Conservation (phyloP, 2,113 vertebrate species). For the Leptodactylus fuscus region DNA sequence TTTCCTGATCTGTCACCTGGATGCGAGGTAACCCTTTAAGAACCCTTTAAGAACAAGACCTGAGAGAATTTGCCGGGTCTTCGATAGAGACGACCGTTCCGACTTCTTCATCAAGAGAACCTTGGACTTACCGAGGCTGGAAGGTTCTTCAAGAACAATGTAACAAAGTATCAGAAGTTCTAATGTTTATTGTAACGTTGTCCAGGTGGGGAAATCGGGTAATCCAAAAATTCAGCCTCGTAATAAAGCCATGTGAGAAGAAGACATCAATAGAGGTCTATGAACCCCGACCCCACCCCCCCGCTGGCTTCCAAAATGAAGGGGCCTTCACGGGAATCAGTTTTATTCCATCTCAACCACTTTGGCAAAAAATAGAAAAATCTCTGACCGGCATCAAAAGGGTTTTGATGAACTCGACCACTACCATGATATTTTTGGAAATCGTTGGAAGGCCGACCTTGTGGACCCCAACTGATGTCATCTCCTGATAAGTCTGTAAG, state of each 20-base stretch:
- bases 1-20: constrained; percentile 63
- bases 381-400: background rate
- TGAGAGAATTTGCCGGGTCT: background rate
- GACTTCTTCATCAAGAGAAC: background rate
- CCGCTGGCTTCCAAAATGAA: background rate
- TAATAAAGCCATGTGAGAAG: background rate
- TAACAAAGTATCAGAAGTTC: background rate
- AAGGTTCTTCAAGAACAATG: background rate
- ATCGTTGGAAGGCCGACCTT: background rate
- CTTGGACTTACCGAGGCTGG: background rate
- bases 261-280: background rate
- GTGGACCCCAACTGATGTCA: background rate
- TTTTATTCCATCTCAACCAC: background rate
- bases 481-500: background rate
- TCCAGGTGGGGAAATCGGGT: background rate
- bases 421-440: background rate
- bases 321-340: background rate
- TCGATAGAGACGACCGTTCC: background rate
- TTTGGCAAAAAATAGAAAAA: background rate
- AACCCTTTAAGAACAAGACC: constrained; percentile 23
- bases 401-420: background rate
- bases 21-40: constrained; percentile 33
- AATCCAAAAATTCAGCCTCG: background rate
- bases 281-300: background rate
- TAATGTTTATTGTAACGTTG: background rate